Evolutionary conservation across 1,140 invertebrate genomes (phyloP).

Genomic region (Lasioglossum baleicum): DNA sequence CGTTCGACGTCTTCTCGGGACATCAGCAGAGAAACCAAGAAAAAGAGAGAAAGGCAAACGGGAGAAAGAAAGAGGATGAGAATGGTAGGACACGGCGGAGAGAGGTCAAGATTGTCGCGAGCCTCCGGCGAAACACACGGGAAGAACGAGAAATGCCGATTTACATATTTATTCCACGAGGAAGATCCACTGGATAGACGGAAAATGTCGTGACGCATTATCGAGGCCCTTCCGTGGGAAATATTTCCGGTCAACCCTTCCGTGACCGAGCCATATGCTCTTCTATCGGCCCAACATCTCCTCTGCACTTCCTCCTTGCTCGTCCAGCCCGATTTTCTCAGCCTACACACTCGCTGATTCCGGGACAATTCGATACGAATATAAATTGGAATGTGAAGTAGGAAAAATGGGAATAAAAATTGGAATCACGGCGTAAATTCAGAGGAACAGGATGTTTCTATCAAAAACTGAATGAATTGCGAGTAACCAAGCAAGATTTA

Average conservation of each 20-base stretch:
- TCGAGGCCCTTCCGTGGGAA: conserved; percentile 40
- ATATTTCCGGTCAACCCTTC: conserved; percentile 27
- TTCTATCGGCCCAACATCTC: not conserved
- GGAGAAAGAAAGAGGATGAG: conserved; percentile 3
- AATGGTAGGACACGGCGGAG: conserved; percentile 31
- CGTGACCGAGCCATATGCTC: conserved; percentile 31
- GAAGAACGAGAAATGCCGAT: conserved; percentile 53
- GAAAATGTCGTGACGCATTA: conserved; percentile 66
- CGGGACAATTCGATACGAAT: not conserved
- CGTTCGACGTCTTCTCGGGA: conserved; percentile 59
- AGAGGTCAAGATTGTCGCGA: conserved; percentile 63
- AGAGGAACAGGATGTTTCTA: no score
- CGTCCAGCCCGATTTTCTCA: not conserved
- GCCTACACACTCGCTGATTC: not conserved
- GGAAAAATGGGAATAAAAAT: no score
- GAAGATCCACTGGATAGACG: conserved; percentile 64
- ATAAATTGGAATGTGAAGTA: no score
- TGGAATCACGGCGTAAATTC: no score
- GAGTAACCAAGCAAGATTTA: no score
- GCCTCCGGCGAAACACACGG: conserved; percentile 37
- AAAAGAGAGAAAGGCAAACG: conserved; percentile 10
- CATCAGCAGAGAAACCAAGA: conserved; percentile 32
- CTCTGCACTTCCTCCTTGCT: not conserved
- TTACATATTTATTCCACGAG: conserved; percentile 71
- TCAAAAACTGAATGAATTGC: no score